phyloP scores from a whole-genome alignment of 2,797 vertebrate species.

The Sylvia borin region DNA sequence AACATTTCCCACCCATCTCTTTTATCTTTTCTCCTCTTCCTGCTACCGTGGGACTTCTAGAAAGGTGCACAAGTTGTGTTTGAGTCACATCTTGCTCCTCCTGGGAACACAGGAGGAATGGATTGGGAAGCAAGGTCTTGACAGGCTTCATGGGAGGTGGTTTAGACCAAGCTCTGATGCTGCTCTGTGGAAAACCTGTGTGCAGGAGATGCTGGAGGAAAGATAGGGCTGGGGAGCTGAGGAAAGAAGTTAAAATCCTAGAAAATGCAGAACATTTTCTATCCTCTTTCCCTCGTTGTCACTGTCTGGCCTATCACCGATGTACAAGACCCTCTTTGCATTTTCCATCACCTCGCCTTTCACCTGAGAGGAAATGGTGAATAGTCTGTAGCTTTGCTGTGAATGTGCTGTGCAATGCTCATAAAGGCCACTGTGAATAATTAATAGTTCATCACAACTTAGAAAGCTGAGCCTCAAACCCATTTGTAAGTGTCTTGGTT shows the following conservation, averaged over 20 bases:
- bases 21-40: neutral
- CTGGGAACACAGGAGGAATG: neutral
- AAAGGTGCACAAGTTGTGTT: neutral
- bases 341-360: neutral
- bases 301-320: neutral
- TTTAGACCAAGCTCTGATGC: neutral
- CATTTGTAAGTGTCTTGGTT: neutral
- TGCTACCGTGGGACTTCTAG: neutral
- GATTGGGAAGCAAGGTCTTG: neutral
- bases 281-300: neutral
- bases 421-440: slow-evolving; percentile 70
- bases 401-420: slow-evolving; percentile 54
- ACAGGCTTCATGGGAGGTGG: neutral
- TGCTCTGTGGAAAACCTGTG: neutral
- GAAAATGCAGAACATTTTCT: neutral
- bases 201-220: neutral
- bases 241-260: neutral
- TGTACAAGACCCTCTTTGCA: neutral
- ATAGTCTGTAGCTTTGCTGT: neutral
- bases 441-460: slow-evolving; percentile 49
- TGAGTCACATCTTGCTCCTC: neutral
- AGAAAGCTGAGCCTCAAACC: slow-evolving; percentile 33
- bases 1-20: neutral
- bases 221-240: neutral
- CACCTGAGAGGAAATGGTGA: neutral